These are phyloP conservation scores for Nomia melanderi DNA, from an alignment of 1,140 invertebrate genomes.

Conservation along the genomic window DNA sequence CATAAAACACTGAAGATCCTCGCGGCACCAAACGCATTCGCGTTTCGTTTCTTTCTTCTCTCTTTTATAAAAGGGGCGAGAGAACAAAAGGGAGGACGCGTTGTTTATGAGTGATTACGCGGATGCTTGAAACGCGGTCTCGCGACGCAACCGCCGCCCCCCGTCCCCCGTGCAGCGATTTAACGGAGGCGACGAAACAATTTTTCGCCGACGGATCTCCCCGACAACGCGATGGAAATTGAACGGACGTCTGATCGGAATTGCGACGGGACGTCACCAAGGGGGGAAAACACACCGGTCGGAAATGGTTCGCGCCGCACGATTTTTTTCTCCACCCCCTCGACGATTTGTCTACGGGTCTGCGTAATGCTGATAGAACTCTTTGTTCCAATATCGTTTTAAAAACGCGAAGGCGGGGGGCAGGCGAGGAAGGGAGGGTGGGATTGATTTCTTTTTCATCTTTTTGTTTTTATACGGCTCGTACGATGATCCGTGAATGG, in stretches of 20 bases:
- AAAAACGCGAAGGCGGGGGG: too few species aligned
- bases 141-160: background rate
- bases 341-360: background rate
- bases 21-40: too few species aligned
- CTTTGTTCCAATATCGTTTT: background rate
- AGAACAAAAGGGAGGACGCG: background rate
- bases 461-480: too few species aligned
- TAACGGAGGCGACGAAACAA: background rate
- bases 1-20: too few species aligned
- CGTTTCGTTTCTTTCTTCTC: background rate
- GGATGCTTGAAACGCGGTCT: background rate
- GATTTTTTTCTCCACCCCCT: background rate
- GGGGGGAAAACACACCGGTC: background rate
- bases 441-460: too few species aligned
- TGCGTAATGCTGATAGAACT: background rate
- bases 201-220: background rate
- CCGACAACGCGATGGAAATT: background rate
- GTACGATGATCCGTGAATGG: too few species aligned
- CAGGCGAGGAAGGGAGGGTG: too few species aligned
- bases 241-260: slow-evolving; percentile 9
- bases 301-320: background rate
- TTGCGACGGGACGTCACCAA: background rate
- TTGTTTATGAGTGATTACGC: slow-evolving; percentile 1
- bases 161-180: background rate
- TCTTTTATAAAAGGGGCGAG: too few species aligned